Evolutionary conservation across 2,888 invertebrate species (phyloP).

Genomic region (Achlya flavicornis): DNA sequence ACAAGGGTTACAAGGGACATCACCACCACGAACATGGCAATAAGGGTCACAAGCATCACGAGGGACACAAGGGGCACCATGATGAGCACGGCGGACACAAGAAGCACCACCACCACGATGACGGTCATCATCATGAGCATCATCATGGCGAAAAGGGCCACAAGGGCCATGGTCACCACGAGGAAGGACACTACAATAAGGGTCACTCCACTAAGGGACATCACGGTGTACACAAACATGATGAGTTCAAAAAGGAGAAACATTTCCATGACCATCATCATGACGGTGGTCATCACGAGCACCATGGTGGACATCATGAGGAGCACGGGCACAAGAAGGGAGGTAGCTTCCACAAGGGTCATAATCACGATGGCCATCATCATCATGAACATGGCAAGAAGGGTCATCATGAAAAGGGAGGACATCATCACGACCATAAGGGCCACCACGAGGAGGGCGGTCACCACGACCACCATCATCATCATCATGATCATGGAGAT

Average conservation of each 20-base stretch:
- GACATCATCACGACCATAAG: constrained; percentile 90
- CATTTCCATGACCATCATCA: constrained; percentile 94
- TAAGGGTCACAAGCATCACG: constrained; percentile 90
- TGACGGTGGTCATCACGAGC: constrained; percentile 90
- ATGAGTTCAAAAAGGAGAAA: constrained; percentile 94
- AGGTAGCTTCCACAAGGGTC: constrained; percentile 90
- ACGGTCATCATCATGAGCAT: constrained; percentile 86
- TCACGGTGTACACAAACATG: constrained; percentile 92
- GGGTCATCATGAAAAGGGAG: constrained; percentile 91
- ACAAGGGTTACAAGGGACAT: constrained; percentile 88
- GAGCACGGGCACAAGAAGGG: constrained; percentile 92
- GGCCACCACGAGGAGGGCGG: constrained; percentile 92
- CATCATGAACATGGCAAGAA: constrained; percentile 92
- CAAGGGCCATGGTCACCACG: constrained; percentile 83
- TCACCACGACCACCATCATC: constrained; percentile 90
- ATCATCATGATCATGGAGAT: constrained; percentile 90
- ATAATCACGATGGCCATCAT: constrained; percentile 90
- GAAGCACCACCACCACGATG: constrained; percentile 86
- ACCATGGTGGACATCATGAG: constrained; percentile 91
- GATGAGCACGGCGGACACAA: constrained; percentile 86
- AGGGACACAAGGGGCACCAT: constrained; percentile 85
- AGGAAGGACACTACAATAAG: constrained; percentile 89
- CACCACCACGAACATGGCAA: constrained; percentile 87
- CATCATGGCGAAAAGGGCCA: constrained; percentile 87
- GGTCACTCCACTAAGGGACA: constrained; percentile 94